Conservation (phyloP, 2,113 vertebrate genomes). For the Strix uralensis region DNA sequence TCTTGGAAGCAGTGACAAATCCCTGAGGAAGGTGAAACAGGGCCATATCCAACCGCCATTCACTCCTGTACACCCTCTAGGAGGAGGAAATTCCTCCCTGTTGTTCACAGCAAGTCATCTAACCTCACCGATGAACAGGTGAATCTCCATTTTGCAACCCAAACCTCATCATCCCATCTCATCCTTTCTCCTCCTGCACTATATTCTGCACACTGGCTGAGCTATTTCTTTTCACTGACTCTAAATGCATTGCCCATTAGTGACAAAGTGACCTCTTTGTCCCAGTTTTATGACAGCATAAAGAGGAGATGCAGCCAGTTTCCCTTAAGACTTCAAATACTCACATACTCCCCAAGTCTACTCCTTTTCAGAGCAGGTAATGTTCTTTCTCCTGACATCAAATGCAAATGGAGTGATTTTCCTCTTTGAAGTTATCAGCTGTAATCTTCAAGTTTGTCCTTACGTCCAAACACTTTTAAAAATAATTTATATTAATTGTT, state of each 20-base stretch:
- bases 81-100: neutral
- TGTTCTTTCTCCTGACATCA: neutral
- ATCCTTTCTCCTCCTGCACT: neutral
- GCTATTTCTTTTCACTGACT: neutral
- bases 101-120: neutral
- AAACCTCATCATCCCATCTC: accelerated
- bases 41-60: neutral
- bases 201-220: accelerated
- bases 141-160: neutral
- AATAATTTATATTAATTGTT: neutral
- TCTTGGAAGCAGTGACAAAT: neutral
- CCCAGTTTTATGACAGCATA: neutral
- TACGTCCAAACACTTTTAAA: neutral
- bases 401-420: neutral
- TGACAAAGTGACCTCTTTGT: neutral
- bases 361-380: neutral
- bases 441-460: neutral
- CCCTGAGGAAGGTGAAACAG: neutral
- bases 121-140: neutral
- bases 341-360: neutral
- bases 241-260: neutral
- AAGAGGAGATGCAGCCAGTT: neutral
- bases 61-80: accelerated
- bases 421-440: neutral
- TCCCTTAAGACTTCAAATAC: neutral